Base-by-base conservation (phyloP, 1,140 invertebrate species). In the Wasmannia auropunctata region DNA sequence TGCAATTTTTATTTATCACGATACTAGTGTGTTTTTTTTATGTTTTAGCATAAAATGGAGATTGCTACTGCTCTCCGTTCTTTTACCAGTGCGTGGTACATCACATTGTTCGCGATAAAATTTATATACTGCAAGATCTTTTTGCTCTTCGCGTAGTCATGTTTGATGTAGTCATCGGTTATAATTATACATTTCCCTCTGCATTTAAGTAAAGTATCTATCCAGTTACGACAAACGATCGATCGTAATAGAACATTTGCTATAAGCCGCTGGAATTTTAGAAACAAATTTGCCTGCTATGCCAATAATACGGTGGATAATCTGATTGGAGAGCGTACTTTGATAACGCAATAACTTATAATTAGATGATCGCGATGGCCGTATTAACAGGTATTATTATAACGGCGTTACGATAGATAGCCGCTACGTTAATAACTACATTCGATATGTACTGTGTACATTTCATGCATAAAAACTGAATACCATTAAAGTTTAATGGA, bases 401-500 rank as follows among this genome's bases (percentile, higher is more conserved):
- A 90, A 90, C 90, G 83, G 88, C 88, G 56, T 90, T 90, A 90
- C 83, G 83, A 90, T 85, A 90, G 88, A 70, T 77, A 86, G 86
- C 81, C 75, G 76, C 76, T 87, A 65, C 86, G 88, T 86, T 90
- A 90, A 90, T 90, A 85, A 89, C 76, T 77, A 60, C 86, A 81
- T 81, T 83, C 83, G 75, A 72, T 77, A 80, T 85, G 62, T 70
- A 58, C 46, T 76, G 86, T 87, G 80, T 90, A 88, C 81, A 90
- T 88, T 86, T 88, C 69, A 56, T 37, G 86, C 70, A 88, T 89
- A 90, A 90, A 90, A 90, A 90, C 87, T 62, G 83, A 88, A 90
- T 90, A 85, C 89, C 89, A 90, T 90, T 90, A 90, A 90, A 90
- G 86, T 90, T 84, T 90, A 90, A 90, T 90, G 89, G 89, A 86